These are phyloP conservation scores for Platichthys flesus DNA, from an alignment of 2,113 vertebrate genomes.

Conservation along the genomic window DNA sequence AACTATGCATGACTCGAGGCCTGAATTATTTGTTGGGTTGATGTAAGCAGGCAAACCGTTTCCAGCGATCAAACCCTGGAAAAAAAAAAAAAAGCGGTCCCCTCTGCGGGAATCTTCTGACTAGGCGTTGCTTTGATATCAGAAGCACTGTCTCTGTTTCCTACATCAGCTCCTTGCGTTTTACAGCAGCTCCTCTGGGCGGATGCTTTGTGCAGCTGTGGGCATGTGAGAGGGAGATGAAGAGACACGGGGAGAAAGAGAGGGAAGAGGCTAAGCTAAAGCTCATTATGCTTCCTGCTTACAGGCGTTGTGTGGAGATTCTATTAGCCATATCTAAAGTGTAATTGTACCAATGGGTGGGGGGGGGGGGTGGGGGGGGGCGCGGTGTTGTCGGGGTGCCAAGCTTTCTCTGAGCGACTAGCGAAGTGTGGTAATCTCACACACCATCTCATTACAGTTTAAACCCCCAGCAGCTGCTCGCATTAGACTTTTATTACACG, in stretches of 20 bases:
- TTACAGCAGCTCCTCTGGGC: constrained; percentile 70
- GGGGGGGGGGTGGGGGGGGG: constrained; percentile 30
- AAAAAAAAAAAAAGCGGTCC: constrained; percentile 33
- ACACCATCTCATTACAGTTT: constrained; percentile 85
- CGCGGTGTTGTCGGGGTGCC: constrained; percentile 71
- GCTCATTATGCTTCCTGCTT: constrained; percentile 78
- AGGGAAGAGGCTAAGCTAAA: constrained; percentile 62
- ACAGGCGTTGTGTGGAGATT: constrained; percentile 80
- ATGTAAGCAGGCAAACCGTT: constrained; percentile 72
- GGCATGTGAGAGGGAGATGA: constrained; percentile 48
- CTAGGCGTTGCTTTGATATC: constrained; percentile 77
- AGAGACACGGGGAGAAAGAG: constrained; percentile 33
- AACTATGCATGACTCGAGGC: constrained; percentile 72
- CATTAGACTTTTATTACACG: constrained; percentile 85
- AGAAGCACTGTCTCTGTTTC: constrained; percentile 76
- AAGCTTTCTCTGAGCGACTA: constrained; percentile 78
- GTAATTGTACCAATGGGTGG: constrained; percentile 77
- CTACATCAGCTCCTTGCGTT: constrained; percentile 72
- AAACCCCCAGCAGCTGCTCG: constrained; percentile 83
- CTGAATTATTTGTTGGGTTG: constrained; percentile 75
- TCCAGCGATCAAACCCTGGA: constrained; percentile 49
- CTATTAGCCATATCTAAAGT: constrained; percentile 82
- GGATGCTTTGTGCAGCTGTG: constrained; percentile 72
- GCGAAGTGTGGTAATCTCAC: constrained; percentile 83
- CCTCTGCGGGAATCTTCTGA: constrained; percentile 77